Evolutionary conservation across 2,797 vertebrate species (phyloP), one percentile per base, ranked within the genome.

Genomic region (Alosa sapidissima): DNA sequence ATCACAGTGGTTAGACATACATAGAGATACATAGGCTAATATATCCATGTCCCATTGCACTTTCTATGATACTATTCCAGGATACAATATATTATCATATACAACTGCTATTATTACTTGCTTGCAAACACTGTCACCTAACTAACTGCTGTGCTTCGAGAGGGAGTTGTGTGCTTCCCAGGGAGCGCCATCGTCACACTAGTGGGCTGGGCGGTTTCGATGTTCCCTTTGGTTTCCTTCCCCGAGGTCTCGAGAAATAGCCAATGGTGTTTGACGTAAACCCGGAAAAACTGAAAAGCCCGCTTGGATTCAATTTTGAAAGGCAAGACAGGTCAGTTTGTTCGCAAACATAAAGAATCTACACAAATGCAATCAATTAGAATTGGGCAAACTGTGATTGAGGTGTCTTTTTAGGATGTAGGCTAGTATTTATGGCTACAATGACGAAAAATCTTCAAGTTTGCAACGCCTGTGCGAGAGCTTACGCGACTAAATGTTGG

Each of bases 211-310:
- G 41, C 16, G 41, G 68, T 75, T 78, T 78, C 68, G 68, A 21
- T 78, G 41, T 41, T 36, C 7, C 41, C 41, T 75, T 7, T 62
- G 58, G 58, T 62, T 78, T 78, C 21, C 21, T 47, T 19, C 28
- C 36, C 19, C 16, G 5, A 45, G 36, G 72, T 45, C 72, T 78
- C 16, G 16, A 45, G 36, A 47, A 41, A 4, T 33, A 93, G 65
- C 94, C 92, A 96, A 94, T 94, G 89, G 87, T 55, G 65, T 21
- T 54, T 2, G 51, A 3, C 81, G 54, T 5, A 78, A 91, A 33
- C 84, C 90, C 93, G 93, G 94, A 95, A 96, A 28, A 55, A 83
- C 82, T 81, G 86, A 87, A 95, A 94, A 95, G 91, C 90, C 91
- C 94, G 95, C 93, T 91, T 91, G 83, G 83, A 49, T 93, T 92